Percentiles rank a stretch among this genome's conserved stretches.
These are phyloP conservation scores for Mastomys coucha DNA, from an alignment of 2,113 vertebrate genomes.

Conservation along the genomic window DNA sequence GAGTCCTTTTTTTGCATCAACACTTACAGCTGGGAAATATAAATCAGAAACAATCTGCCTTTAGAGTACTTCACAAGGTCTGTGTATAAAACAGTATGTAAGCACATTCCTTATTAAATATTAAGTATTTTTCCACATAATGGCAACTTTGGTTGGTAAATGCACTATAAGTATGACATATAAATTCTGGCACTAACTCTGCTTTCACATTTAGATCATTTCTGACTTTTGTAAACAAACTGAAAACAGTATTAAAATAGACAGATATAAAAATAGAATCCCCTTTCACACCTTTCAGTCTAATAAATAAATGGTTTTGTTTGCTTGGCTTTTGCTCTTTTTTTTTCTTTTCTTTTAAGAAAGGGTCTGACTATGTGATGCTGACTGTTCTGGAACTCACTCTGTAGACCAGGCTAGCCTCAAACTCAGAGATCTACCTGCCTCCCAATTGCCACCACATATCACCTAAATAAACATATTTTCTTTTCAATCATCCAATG, in stretches of 20 bases:
- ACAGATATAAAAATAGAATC: neutral
- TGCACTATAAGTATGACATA: neutral
- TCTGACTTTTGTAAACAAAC: neutral
- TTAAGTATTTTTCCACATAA: neutral
- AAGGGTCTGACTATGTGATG: neutral
- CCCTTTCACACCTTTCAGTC: neutral
- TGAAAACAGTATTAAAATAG: neutral
- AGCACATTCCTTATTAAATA: conserved; percentile 9
- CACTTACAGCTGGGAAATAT: neutral
- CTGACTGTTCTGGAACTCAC: neutral
- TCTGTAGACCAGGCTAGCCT: neutral
- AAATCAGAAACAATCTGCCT: neutral
- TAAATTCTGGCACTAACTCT: neutral
- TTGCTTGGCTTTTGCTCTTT: neutral
- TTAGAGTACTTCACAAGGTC: neutral
- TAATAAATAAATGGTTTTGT: neutral
- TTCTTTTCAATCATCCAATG: neutral
- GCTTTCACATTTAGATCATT: neutral
- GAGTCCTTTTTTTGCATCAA: neutral
- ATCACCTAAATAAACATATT: neutral
- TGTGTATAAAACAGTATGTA: neutral
- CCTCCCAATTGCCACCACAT: neutral
- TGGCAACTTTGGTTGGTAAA: neutral
- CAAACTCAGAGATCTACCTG: neutral
- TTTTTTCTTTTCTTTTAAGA: neutral